These are phyloP conservation scores for Antechinus stuartii DNA, from an alignment of 2,113 vertebrate genomes.

Conservation along the genomic window DNA sequence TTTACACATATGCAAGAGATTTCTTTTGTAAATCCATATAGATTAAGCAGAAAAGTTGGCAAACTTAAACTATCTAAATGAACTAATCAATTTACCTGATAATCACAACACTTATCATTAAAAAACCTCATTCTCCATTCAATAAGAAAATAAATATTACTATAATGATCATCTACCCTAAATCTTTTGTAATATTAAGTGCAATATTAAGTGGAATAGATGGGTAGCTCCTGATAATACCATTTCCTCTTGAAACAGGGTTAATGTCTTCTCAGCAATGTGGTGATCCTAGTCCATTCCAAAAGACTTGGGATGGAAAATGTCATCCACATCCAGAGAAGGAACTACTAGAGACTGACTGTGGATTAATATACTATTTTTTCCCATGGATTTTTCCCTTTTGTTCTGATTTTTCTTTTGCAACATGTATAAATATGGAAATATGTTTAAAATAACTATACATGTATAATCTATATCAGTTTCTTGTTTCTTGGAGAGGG, in stretches of 20 bases:
- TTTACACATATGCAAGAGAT: not conserved
- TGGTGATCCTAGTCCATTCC: too few species aligned
- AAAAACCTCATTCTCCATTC: not conserved
- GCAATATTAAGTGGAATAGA: not conserved
- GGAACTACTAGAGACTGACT: too few species aligned
- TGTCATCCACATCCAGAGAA: too few species aligned
- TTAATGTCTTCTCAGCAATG: too few species aligned
- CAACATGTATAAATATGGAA: too few species aligned
- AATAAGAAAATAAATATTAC: not conserved
- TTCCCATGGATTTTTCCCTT: too few species aligned
- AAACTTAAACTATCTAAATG: not conserved
- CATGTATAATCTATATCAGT: too few species aligned
- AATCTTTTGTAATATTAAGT: not conserved
- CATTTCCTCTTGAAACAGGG: not conserved
- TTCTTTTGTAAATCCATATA: not conserved
- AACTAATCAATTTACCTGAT: not conserved
- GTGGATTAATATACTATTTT: too few species aligned
- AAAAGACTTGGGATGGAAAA: too few species aligned
- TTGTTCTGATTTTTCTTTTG: too few species aligned
- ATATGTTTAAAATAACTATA: too few species aligned
- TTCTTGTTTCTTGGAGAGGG: too few species aligned
- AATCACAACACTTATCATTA: not conserved
- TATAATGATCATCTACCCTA: not conserved
- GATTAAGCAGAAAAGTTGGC: not conserved
- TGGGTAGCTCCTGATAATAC: not conserved